Percentiles rank a stretch among this genome's conserved stretches.
Conservation (phyloP, 2,797 vertebrate genomes). For the Lithobates sylvaticus region DNA sequence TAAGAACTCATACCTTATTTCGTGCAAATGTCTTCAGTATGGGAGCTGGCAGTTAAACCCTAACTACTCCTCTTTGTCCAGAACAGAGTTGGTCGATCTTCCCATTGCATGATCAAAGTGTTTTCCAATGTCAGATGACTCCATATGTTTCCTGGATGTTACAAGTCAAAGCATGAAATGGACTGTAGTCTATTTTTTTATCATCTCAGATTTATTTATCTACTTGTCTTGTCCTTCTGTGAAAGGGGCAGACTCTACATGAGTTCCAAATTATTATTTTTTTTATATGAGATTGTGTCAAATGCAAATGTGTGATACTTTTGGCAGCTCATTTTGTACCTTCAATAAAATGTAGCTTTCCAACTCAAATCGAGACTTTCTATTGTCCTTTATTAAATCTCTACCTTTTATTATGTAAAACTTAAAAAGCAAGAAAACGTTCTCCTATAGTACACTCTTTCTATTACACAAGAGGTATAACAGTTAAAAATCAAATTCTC, state of each 20-base stretch:
- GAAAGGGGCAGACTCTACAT: conserved; percentile 34
- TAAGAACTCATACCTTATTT: conserved; percentile 8
- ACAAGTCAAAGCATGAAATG: conserved; percentile 55
- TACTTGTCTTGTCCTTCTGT: conserved; percentile 29
- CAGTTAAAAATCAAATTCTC: too few relatives aligned
- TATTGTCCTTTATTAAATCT: background rate
- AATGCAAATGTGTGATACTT: conserved; percentile 55
- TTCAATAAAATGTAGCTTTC: conserved; percentile 63
- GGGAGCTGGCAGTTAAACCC: background rate
- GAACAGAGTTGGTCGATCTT: conserved; percentile 24
- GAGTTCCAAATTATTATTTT: conserved; percentile 57
- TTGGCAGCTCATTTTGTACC: conserved; percentile 61
- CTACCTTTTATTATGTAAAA: too few relatives aligned
- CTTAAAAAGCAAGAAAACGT: too few relatives aligned
- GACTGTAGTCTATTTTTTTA: conserved; percentile 14
- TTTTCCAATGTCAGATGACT: conserved; percentile 38
- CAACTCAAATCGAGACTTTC: conserved; percentile 19
- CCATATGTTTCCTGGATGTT: conserved; percentile 23
- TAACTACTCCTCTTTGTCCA: conserved; percentile 16
- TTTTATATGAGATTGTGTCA: conserved; percentile 57
- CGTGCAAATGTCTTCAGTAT: conserved; percentile 21
- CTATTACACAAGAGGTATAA: too few relatives aligned
- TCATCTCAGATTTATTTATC: conserved; percentile 53
- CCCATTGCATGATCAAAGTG: conserved; percentile 46
- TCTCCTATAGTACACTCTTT: too few relatives aligned